Conservation (phyloP, 2,797 vertebrate genomes). For the Sebastes aleutianus region DNA sequence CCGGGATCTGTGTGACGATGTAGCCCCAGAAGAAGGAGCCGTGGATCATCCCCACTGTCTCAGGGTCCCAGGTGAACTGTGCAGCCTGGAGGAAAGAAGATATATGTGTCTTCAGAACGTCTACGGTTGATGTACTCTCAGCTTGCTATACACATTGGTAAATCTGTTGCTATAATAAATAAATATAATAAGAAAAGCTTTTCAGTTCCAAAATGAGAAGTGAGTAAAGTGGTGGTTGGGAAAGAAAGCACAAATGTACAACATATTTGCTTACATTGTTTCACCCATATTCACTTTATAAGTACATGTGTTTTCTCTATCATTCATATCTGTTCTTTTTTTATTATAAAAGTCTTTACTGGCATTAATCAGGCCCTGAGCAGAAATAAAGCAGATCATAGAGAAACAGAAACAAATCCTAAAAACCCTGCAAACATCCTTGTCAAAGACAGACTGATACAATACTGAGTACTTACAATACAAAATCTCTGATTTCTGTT, state of each 20-base stretch:
- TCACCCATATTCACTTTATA: background rate
- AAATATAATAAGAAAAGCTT: background rate
- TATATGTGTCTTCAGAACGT: background rate
- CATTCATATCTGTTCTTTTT: background rate
- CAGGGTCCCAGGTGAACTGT: conserved; percentile 94
- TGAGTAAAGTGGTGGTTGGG: background rate
- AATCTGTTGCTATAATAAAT: no score
- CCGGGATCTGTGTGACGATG: conserved; percentile 94
- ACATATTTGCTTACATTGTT: background rate
- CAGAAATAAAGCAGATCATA: background rate
- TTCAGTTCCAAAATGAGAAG: background rate
- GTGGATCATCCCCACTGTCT: conserved; percentile 95
- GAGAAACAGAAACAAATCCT: background rate
- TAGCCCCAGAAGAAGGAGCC: conserved; percentile 97
- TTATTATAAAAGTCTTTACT: background rate
- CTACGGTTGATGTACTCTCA: no score
- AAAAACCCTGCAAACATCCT: background rate
- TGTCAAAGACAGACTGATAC: background rate
- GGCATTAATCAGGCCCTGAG: background rate
- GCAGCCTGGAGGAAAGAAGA: conserved; percentile 79
- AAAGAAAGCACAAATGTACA: background rate
- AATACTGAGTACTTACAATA: background rate
- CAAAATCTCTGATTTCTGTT: background rate
- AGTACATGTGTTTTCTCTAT: background rate
- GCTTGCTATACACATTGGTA: no score